Base-by-base conservation (phyloP, 2,888 invertebrate species). In the Orthonychiurus folsomi region DNA sequence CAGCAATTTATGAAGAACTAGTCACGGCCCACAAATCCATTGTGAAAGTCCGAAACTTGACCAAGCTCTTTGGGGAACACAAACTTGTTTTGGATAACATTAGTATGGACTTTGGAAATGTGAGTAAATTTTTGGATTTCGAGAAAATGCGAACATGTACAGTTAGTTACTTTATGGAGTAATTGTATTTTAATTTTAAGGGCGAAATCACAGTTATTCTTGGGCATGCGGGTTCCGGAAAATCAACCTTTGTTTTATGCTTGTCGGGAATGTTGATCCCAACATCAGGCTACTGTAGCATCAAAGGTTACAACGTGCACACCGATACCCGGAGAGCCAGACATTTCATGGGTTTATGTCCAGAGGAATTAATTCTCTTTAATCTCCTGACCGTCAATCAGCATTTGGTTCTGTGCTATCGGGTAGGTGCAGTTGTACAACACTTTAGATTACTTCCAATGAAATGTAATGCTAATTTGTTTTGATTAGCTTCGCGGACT, bases 351-450 rank as follows among this genome's bases (percentile, higher is more conserved):
- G 71, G 71, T 9, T 53, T 68, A 3, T 67, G 68, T 56, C 63
- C 69, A 12, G 67, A 69, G 56, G 66, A 63, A 54, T 47, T 66
- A 9, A 65, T 69, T 15, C 58, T 66, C 1, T 68, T 68, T 50
- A 69, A 69, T 57, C 55, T 71, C 15, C 63, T 71, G 1, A 63
- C 68, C 9, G 69, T 71, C 18, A 56, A 59, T 15, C 67, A 71
- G 54, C 71, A 71, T 54, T 24, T 69, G 1, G 61, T 58, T 18
- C 25, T 68, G 1, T 69, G 69, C 58, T 69, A 69, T 52, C 26
- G 65, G 63, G 66, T 68, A 59, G 56, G 59, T 24, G 3, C 23
- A n/a, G 52, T 3, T 47, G 48, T n/a, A n/a, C n/a, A n/a, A n/a
- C n/a, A n/a, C n/a, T n/a, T n/a, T n/a, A n/a, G n/a, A n/a, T n/a